These are phyloP conservation scores for Oncopodura yosiiana DNA, from an alignment of 1,140 invertebrate genomes.

Conservation along the genomic window DNA sequence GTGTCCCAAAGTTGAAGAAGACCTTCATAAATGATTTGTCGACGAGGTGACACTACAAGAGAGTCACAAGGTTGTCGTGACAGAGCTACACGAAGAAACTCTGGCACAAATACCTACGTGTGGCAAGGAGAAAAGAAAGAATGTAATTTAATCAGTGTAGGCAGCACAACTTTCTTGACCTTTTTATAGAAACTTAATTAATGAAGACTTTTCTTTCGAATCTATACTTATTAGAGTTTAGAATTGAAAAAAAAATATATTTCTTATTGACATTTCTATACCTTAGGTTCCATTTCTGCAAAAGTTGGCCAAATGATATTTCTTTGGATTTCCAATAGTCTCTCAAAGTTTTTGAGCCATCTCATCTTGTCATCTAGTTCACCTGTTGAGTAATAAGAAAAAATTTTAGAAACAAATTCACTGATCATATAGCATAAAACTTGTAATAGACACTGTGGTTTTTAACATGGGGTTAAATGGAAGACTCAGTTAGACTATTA, in stretches of 20 bases:
- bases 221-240: background rate
- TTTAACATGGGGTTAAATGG: too few relatives aligned
- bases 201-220: too few relatives aligned
- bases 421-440: background rate
- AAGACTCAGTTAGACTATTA: background rate
- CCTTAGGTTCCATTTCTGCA: conserved; percentile 52
- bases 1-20: conserved; percentile 49
- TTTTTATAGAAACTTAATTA: too few relatives aligned
- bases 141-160: too few relatives aligned
- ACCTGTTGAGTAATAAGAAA: conserved; percentile 41
- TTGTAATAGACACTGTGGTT: too few relatives aligned
- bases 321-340: conserved; percentile 56
- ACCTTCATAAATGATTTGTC: conserved; percentile 56
- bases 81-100: conserved; percentile 45
- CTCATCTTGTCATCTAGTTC: conserved; percentile 61
- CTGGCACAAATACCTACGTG: conserved; percentile 50
- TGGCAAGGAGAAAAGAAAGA: background rate
- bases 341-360: conserved; percentile 62
- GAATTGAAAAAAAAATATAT: background rate
- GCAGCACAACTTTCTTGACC: too few relatives aligned
- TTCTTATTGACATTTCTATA: conserved; percentile 11
- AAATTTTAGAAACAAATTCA: background rate
- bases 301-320: conserved; percentile 59
- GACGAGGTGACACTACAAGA: conserved; percentile 52
- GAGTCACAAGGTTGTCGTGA: conserved; percentile 58